Conservation (phyloP, 2,888 invertebrate genomes). For the Pandemis cinnamomeana region DNA sequence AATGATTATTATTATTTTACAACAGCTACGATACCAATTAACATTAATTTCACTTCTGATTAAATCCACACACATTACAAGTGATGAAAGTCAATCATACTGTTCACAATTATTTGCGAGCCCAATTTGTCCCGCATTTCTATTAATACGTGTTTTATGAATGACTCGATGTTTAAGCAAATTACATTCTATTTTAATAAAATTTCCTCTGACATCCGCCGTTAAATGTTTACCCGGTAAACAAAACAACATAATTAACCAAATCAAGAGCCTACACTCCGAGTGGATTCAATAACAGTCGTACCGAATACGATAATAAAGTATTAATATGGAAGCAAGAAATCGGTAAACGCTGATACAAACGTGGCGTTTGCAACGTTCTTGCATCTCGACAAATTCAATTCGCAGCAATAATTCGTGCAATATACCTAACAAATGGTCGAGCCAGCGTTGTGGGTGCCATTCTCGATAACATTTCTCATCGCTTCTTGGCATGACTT, state of each 20-base stretch:
- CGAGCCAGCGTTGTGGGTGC: constrained; percentile 33
- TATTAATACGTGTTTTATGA: not conserved
- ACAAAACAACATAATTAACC: constrained; percentile 6
- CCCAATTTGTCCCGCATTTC: not conserved
- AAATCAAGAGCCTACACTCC: constrained; percentile 8
- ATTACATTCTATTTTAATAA: not conserved
- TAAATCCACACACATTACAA: not conserved
- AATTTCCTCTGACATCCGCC: not conserved
- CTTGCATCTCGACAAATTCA: constrained; percentile 14
- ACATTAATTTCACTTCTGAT: not conserved
- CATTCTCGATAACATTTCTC: constrained; percentile 40
- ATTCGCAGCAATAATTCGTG: constrained; percentile 34
- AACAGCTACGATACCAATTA: not conserved
- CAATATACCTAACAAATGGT: constrained; percentile 38
- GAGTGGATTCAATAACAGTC: constrained; percentile 1
- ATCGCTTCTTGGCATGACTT: constrained; percentile 35
- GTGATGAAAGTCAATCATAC: not conserved
- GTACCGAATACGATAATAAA: constrained; percentile 2
- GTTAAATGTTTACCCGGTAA: not conserved
- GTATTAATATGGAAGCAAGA: constrained; percentile 2
- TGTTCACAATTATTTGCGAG: not conserved
- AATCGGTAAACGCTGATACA: constrained; percentile 3
- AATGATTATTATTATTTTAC: too few relatives aligned
- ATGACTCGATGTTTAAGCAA: not conserved
- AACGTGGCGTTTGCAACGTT: constrained; percentile 3